Evolutionary conservation across 2,113 vertebrate genomes (phyloP).

Genomic region (Phyllostomus discolor): DNA sequence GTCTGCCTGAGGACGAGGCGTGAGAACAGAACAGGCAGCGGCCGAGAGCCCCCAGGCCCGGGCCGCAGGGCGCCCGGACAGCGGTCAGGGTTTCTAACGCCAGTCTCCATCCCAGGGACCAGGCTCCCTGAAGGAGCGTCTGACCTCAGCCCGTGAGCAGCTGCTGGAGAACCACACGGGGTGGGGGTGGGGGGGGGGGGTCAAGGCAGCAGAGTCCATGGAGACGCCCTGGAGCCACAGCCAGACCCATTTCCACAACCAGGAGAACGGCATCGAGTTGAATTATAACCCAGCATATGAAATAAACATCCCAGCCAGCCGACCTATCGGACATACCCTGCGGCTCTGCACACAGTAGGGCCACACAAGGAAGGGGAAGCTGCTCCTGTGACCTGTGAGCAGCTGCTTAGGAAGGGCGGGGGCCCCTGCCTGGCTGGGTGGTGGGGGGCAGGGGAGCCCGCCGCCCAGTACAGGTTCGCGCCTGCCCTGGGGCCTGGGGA

Average conservation of each 20-base stretch:
- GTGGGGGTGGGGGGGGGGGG: neutral
- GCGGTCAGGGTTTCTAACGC: neutral
- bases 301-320: neutral
- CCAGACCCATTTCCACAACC: neutral
- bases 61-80: fast-evolving
- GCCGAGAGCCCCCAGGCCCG: neutral
- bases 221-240: neutral
- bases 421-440: too few species aligned
- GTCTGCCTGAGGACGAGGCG: neutral
- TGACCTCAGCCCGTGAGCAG: neutral
- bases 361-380: neutral
- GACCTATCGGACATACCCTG: neutral
- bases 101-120: too few species aligned
- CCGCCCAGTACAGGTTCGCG: neutral
- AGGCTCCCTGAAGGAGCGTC: neutral
- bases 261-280: neutral
- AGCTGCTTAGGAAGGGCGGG: neutral
- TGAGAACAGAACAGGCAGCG: too few species aligned
- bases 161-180: neutral
- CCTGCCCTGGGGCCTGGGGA: neutral
- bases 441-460: too few species aligned
- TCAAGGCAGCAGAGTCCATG: neutral
- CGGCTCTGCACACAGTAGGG: neutral
- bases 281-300: neutral
- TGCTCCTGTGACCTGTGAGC: too few species aligned